Percentiles rank a stretch among this genome's conserved stretches.
Evolutionary conservation across 2,113 vertebrate genomes (phyloP).

Genomic region (pig (Sus scrofa)): DNA sequence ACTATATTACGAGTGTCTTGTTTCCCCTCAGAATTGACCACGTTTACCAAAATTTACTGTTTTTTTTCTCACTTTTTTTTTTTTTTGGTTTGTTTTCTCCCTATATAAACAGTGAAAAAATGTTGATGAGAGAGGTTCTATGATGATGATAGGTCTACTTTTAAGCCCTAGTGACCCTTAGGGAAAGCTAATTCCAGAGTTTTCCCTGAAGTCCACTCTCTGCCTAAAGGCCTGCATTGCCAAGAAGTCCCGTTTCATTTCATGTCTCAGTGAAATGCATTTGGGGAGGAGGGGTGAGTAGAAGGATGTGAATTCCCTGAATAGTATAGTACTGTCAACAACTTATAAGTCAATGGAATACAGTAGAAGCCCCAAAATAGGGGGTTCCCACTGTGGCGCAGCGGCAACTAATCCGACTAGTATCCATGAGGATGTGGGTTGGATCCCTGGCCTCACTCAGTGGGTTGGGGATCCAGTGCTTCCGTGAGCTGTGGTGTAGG

Average conservation of each 20-base stretch:
- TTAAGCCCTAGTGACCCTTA: background rate
- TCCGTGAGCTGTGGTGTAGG: too few relatives aligned
- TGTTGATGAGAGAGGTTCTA: background rate
- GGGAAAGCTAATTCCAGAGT: background rate
- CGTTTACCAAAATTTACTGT: background rate
- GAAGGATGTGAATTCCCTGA: background rate
- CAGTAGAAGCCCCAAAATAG: background rate
- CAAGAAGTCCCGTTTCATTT: background rate
- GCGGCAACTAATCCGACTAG: too few relatives aligned
- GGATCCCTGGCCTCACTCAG: too few relatives aligned
- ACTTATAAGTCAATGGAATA: background rate
- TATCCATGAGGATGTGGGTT: too few relatives aligned
- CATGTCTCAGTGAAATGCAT: background rate
- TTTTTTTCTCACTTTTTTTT: background rate
- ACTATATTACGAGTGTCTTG: background rate
- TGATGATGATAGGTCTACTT: background rate
- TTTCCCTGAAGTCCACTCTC: background rate
- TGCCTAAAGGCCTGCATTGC: background rate
- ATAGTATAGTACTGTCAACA: background rate
- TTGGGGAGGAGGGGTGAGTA: background rate
- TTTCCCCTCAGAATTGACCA: conserved; percentile 18
- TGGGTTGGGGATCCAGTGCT: too few relatives aligned
- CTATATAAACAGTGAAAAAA: background rate
- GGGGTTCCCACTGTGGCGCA: too few relatives aligned
- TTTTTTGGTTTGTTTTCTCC: background rate